phyloP scores from a whole-genome alignment of 1,140 invertebrate species.

The Saccostrea glomerata region DNA sequence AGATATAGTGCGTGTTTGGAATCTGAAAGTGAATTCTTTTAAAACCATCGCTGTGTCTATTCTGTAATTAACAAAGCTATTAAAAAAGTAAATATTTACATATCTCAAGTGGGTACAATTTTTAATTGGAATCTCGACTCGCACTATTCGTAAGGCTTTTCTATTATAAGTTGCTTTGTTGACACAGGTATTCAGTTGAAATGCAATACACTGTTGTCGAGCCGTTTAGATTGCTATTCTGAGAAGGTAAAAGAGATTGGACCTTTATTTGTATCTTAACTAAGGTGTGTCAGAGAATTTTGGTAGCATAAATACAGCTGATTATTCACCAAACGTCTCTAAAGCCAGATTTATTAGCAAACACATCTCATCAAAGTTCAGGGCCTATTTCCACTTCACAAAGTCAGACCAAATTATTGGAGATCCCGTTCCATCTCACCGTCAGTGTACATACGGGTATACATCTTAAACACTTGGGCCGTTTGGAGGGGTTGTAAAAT shows the following conservation, averaged over 20 bases:
- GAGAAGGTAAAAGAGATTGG: neutral
- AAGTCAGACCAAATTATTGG: neutral
- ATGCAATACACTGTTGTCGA: neutral
- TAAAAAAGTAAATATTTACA: slow-evolving; percentile 17
- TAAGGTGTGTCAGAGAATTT: neutral
- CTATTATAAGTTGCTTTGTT: neutral
- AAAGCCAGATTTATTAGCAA: neutral
- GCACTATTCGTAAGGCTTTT: neutral
- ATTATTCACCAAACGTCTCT: neutral
- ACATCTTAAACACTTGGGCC: neutral
- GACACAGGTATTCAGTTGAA: neutral
- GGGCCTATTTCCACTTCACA: neutral
- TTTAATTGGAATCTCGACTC: slow-evolving; percentile 19
- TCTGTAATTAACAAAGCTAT: slow-evolving; percentile 16
- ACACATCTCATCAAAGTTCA: neutral
- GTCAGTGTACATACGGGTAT: neutral
- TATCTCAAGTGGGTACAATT: slow-evolving; percentile 23
- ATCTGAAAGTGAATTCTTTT: neutral
- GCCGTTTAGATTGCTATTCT: neutral
- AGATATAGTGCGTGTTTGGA: neutral
- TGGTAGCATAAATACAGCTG: neutral
- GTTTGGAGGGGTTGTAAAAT: slow-evolving; percentile 6
- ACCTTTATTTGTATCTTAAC: neutral
- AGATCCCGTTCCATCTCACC: neutral
- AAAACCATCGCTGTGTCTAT: neutral